Base-by-base conservation (phyloP, 1,140 invertebrate species). In the Heliconius himera region DNA sequence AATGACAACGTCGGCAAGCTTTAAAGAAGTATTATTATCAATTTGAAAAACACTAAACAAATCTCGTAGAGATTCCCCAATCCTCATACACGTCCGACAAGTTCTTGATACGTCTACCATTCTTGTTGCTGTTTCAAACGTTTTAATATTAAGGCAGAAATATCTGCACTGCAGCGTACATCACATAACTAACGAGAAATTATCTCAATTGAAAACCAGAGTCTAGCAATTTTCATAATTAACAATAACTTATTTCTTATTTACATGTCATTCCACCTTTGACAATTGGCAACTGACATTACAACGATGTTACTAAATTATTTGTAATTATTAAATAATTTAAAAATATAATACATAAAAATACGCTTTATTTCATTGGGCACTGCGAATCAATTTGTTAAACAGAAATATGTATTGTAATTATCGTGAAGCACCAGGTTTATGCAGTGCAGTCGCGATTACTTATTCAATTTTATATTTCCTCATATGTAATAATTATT, bases 41-140 rank as follows among this genome's bases (percentile, higher is more conserved):
- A 89, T 77, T 81, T 89, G 90, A 22, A 92, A 38, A 29, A 85
- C 85, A 46, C 85, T 83, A 87, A 90, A 93, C 56, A 95, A 84
- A 82, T 92, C 85, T 8, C 93, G 79, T 73, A 94, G 82, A 75
- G 81, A 84, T 54, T 83, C 81, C 74, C 90, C 87, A 74, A 82
- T 87, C 76, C 90, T 93, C 91, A 95, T 94, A 85, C 94, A 95
- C 54, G 91, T 92, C 18, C 93, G 87, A 87, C 94, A 95, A 41
- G 88, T 89, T 72, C 72, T 82, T 26, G 81, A 76, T 60, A 91
- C 76, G 74, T 93, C 87, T 33, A 89, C 76, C 88, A 90, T 90
- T 85, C 81, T 79, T 13, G 16, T 4, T 60, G 46, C 18, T 5
- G 20, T 41, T 41, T 18, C 13, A 26, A n/a, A 5, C 22, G 22